Evolutionary conservation across 2,113 vertebrate genomes (phyloP).

Genomic region (Chionodraco myersi): DNA sequence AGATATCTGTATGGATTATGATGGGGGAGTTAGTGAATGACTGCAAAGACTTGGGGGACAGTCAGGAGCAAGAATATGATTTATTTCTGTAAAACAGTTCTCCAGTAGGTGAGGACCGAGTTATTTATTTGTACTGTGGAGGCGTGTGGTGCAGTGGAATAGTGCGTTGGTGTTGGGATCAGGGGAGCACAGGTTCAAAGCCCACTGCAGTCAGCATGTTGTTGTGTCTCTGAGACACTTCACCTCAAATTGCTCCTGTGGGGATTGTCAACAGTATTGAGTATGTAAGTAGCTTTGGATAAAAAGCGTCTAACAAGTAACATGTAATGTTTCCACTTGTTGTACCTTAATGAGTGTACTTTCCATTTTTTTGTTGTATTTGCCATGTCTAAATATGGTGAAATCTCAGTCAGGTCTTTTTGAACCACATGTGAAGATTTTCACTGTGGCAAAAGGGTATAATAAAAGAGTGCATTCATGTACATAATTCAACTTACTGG

Average conservation of each 20-base stretch:
- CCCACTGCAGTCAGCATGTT: no score
- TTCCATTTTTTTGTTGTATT: background rate
- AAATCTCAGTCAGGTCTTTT: slow-evolving; percentile 18
- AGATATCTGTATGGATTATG: slow-evolving; percentile 39
- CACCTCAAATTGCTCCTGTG: no score
- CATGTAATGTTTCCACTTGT: background rate
- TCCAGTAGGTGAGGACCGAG: background rate
- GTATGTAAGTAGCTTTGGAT: no score
- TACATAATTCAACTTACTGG: slow-evolving; percentile 88
- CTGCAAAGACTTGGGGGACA: background rate
- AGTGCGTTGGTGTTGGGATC: no score
- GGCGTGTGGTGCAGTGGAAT: no score
- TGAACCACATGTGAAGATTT: background rate
- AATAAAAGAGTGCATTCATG: slow-evolving; percentile 5
- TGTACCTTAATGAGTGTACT: background rate
- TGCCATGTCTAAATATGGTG: background rate
- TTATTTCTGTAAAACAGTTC: background rate
- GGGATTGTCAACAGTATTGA: no score
- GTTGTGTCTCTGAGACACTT: no score
- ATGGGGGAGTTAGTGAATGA: slow-evolving; percentile 20
- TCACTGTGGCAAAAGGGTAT: background rate
- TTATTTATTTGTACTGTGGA: background rate
- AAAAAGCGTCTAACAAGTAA: no score
- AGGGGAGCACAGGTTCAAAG: no score
- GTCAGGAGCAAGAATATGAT: background rate